These are phyloP conservation scores for Bettongia penicillata DNA, from an alignment of 2,113 vertebrate genomes.

Conservation along the genomic window DNA sequence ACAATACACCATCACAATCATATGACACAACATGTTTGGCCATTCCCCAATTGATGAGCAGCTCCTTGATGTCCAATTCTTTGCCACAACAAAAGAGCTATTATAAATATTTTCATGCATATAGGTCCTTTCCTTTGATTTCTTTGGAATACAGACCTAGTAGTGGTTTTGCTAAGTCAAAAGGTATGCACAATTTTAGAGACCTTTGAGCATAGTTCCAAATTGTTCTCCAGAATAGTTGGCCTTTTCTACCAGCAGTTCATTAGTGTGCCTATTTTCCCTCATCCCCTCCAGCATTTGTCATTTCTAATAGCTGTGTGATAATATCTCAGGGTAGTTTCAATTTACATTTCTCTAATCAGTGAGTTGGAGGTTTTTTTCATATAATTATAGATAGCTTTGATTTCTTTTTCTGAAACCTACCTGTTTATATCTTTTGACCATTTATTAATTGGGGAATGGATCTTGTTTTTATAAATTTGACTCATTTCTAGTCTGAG, in stretches of 20 bases:
- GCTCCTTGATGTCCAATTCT: neutral
- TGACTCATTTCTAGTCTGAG: neutral
- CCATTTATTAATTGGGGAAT: too few relatives aligned
- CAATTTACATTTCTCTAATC: neutral
- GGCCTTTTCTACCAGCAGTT: neutral
- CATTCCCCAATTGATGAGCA: neutral
- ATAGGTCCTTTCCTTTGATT: neutral
- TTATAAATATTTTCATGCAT: neutral
- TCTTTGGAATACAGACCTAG: neutral
- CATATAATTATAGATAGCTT: neutral
- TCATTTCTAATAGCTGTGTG: neutral
- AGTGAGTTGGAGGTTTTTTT: neutral
- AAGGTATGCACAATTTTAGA: neutral
- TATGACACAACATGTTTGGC: neutral
- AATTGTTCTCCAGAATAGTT: neutral
- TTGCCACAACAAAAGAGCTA: neutral
- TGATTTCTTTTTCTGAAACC: too few relatives aligned
- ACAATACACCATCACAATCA: neutral
- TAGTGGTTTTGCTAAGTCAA: neutral
- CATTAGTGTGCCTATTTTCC: neutral
- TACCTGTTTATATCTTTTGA: too few relatives aligned
- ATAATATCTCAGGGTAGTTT: neutral
- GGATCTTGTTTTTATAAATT: neutral
- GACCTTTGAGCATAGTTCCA: neutral
- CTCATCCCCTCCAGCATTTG: neutral